Percentiles rank a stretch among this genome's conserved stretches.
Conservation (phyloP, 2,113 vertebrate species). For the Anseranas semipalmata region DNA sequence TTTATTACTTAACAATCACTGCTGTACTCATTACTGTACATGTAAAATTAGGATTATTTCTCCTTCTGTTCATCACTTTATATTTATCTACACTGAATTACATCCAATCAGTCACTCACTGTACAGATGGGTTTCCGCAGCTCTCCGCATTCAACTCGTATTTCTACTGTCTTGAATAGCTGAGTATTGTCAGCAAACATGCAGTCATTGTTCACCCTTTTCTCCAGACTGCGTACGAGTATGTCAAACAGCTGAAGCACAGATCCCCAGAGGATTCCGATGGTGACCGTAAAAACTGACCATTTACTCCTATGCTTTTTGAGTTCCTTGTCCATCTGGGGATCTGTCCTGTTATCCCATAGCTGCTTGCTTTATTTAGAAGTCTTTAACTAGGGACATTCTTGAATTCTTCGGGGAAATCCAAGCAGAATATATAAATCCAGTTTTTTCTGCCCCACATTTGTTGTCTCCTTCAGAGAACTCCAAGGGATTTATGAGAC, state of each 20-base stretch:
- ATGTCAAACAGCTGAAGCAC: background rate
- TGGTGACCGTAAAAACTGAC: background rate
- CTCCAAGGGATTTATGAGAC: background rate
- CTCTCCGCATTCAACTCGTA: background rate
- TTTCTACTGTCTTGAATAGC: background rate
- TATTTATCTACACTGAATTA: background rate
- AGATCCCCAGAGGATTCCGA: background rate
- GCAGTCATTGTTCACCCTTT: background rate
- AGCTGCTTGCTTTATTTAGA: background rate
- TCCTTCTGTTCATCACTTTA: background rate
- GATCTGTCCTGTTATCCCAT: background rate
- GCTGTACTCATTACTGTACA: background rate
- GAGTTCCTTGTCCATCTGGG: background rate
- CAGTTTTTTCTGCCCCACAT: background rate
- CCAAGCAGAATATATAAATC: background rate
- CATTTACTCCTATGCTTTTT: background rate
- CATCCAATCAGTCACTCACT: background rate
- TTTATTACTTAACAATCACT: background rate
- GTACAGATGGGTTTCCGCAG: background rate
- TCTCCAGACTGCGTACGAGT: background rate
- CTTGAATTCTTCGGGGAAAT: background rate
- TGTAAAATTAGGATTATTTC: background rate
- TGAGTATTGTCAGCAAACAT: background rate
- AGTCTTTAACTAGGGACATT: background rate
- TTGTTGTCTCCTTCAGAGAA: background rate